Evolutionary conservation across 2,113 vertebrate species (phyloP), one percentile per base, ranked within the genome.

Genomic region (Bathybates hornii): DNA sequence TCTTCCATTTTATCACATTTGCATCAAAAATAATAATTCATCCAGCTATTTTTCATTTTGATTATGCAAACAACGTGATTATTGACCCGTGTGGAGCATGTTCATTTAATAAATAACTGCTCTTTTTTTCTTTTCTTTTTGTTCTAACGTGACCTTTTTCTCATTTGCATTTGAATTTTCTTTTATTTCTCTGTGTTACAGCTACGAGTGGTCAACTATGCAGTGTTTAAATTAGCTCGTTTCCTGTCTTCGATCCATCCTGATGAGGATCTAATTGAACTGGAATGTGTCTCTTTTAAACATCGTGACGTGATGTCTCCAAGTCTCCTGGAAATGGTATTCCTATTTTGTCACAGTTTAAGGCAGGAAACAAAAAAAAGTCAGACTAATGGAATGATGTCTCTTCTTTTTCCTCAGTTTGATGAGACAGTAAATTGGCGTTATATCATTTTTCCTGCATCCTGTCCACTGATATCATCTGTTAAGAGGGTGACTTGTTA

Each of bases 191-290:
- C 24, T 13, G 0, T 21, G 36, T 54, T 43, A 68, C 38, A 11
- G 52, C 41, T 48, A 11, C 71, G 19, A 68, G 34, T 19, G 19
- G 27, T 36, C 2, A 16, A 16, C 17, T 59, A 68, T 38, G 5
- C 14, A 10, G 29, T 24, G 43, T 53, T 82, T 38, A 7, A 27
- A 63, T 54, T 6, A 21, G 7, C 53, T 50, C 27, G 7, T 53
- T 82, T 80, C 34, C 66, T 53, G 16, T 32, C 48, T 48, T 56
- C 2, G 2, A 7, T 80, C 24, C 1, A 5, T 45, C 43, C 66
- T 82, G 78, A 84, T 86, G 81, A 85, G 82, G 57, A 82, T 66
- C 48, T 45, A 84, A 91, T 71, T 86, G 76, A 82, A 43, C 17
- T 43, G 50, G 68, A 81, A 89, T 87, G 29, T 86, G 45, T 48